Base-by-base conservation (phyloP, 2,797 vertebrate genomes). In the Galaxias olidus region DNA sequence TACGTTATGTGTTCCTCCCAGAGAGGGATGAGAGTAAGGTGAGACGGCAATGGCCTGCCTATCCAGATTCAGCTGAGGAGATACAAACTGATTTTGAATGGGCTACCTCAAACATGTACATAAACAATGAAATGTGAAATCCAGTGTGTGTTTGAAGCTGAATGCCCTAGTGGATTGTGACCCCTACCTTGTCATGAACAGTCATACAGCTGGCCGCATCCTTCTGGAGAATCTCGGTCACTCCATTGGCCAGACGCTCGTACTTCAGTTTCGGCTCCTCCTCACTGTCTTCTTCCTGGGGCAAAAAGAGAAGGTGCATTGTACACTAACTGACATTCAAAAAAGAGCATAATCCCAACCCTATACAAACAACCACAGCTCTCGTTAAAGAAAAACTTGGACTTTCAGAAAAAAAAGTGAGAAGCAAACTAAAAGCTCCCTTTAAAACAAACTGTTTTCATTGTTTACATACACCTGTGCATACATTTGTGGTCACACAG, bases 211-310 rank as follows among this genome's bases (percentile, higher is more conserved):
- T 99, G 78, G 97, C 96, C 42, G 96, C 96, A 79, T 98, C 97
- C 51, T 94, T 96, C 84, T 97, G 96, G 51, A 99, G 94, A 82
- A 99, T 97, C 78, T 98, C 97, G 0, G 94, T 98, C 78, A 99
- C 95, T 14, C 95, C 95, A 70, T 99, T 99, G 84, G 95, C 93
- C 81, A 99, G 93, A 1, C 97, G 91, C 82, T 99, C 97, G 20
- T 99, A 99, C 80, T 98, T 99, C 72, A 99, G 89, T 74, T 99
- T 99, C 44, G 98, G 97, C 69, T 99, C 98, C 87, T 98, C 98
- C 89, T 98, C 97, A 3, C 95, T 98, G 74, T 98, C 97, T 82
- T 98, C 97, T 81, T 99, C 97, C 97, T 99, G 69, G 19, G 63
- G 1, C 40, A 70, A 10, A 78, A 80, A 13, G 55, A 14, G 50